A percentile compares a stretch with the other conserved stretches of the same genome.
Evolutionary conservation across 2,113 vertebrate species (phyloP).

Genomic region (Damaliscus lunatus): DNA sequence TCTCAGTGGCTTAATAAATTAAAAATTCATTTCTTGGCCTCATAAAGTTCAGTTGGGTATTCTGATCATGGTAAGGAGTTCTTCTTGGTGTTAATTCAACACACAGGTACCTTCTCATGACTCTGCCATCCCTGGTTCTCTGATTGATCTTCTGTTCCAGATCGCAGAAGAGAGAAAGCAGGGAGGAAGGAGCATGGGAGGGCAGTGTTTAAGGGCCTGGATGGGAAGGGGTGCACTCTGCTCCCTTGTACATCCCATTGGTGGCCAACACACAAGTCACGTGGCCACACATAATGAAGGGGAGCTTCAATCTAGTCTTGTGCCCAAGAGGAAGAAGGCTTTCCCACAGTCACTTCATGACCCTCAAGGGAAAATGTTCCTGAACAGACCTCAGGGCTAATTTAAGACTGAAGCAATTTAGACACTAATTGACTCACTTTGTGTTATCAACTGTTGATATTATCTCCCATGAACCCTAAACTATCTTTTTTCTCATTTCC

Average conservation of each 20-base stretch:
- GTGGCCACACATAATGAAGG: neutral
- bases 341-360: neutral
- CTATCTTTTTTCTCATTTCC: neutral
- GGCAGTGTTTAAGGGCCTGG: neutral
- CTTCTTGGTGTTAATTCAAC: neutral
- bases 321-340: neutral
- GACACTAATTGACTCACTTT: slow-evolving; percentile 38
- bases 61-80: neutral
- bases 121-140: neutral
- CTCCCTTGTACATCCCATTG: neutral
- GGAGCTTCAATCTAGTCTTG: neutral
- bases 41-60: neutral
- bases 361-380: slow-evolving; percentile 1
- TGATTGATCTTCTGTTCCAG: neutral
- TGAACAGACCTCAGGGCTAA: neutral
- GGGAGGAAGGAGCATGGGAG: neutral
- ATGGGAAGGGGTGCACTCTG: fast-evolving
- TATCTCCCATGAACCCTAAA: neutral
- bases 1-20: neutral
- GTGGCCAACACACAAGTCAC: neutral
- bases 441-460: slow-evolving; percentile 14
- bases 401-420: slow-evolving; percentile 31
- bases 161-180: neutral
- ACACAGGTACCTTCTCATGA: neutral
- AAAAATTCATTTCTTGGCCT: neutral